Percentiles rank a stretch among this genome's conserved stretches.
Conservation (phyloP, 2,888 invertebrate species). For the Gerosis bhagava region DNA sequence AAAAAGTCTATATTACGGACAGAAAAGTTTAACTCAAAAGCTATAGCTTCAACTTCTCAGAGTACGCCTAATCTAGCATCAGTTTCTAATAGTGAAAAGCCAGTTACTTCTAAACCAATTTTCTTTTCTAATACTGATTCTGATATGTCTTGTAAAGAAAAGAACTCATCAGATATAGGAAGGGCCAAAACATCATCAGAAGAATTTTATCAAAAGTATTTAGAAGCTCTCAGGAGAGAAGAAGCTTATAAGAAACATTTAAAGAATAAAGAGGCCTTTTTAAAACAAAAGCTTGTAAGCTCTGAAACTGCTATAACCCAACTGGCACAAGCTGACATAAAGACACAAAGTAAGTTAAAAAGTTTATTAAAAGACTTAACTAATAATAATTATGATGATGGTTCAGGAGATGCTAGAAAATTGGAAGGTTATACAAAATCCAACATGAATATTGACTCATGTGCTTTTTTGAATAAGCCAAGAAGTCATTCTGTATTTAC, state of each 20-base stretch:
- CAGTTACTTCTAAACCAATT: slow-evolving; percentile 36
- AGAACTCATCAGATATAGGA: slow-evolving; percentile 52
- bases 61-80: slow-evolving; percentile 67
- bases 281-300: slow-evolving; percentile 64
- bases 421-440: slow-evolving; percentile 57
- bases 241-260: slow-evolving; percentile 63
- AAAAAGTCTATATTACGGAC: slow-evolving; percentile 67
- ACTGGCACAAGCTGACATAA: slow-evolving; percentile 41
- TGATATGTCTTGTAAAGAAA: slow-evolving; percentile 59
- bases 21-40: slow-evolving; percentile 62
- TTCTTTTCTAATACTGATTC: slow-evolving; percentile 57
- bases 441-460: slow-evolving; percentile 42
- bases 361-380: slow-evolving; percentile 69
- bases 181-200: slow-evolving; percentile 64
- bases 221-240: slow-evolving; percentile 65
- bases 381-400: slow-evolving; percentile 70
- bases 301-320: slow-evolving; percentile 55
- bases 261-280: slow-evolving; percentile 64
- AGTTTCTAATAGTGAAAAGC: slow-evolving; percentile 49
- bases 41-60: slow-evolving; percentile 67
- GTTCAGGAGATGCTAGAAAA: slow-evolving; percentile 75
- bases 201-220: slow-evolving; percentile 65
- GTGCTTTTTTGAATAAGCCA: slow-evolving; percentile 45
- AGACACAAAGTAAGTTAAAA: slow-evolving; percentile 53
- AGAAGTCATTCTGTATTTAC: slow-evolving; percentile 74